phyloP scores from a whole-genome alignment of 2,113 vertebrate species.

The Danio rerio region DNA sequence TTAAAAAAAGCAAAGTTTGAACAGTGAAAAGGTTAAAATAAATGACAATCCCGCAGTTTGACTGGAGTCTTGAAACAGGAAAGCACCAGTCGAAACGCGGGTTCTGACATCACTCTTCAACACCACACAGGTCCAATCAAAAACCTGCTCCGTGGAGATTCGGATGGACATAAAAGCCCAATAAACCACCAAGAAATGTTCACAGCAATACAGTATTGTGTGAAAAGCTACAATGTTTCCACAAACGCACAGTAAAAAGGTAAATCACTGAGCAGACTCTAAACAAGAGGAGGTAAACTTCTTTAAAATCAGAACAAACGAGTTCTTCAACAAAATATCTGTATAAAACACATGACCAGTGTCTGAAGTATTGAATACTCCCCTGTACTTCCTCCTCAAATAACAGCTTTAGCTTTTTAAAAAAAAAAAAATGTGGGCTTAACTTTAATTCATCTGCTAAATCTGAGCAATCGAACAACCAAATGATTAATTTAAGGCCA shows the following conservation, averaged over 20 bases:
- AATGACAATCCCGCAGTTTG: slow-evolving; percentile 26
- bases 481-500: slow-evolving; percentile 27
- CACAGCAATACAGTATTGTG: slow-evolving; percentile 41
- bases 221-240: slow-evolving; percentile 37
- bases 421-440: slow-evolving; percentile 22
- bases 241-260: slow-evolving; percentile 33
- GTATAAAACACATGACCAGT: slow-evolving; percentile 9
- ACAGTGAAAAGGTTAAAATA: slow-evolving; percentile 40
- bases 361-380: slow-evolving; percentile 25
- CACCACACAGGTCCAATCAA: slow-evolving; percentile 34
- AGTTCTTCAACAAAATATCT: slow-evolving; percentile 26
- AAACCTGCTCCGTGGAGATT: slow-evolving; percentile 34
- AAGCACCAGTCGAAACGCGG: slow-evolving; percentile 46
- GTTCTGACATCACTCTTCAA: slow-evolving; percentile 42
- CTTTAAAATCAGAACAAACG: slow-evolving; percentile 34
- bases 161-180: slow-evolving; percentile 24
- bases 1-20: slow-evolving; percentile 38
- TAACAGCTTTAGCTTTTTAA: background rate
- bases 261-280: slow-evolving; percentile 40
- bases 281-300: slow-evolving; percentile 40
- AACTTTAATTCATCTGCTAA: slow-evolving; percentile 10
- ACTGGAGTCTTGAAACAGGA: slow-evolving; percentile 29
- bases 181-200: slow-evolving; percentile 20
- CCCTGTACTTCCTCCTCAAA: slow-evolving; percentile 20
- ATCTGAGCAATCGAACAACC: slow-evolving; percentile 2